Percentiles rank a stretch among this genome's conserved stretches.
These are phyloP conservation scores for Leptinotarsa texana DNA, from an alignment of 1,140 invertebrate genomes.

Conservation along the genomic window DNA sequence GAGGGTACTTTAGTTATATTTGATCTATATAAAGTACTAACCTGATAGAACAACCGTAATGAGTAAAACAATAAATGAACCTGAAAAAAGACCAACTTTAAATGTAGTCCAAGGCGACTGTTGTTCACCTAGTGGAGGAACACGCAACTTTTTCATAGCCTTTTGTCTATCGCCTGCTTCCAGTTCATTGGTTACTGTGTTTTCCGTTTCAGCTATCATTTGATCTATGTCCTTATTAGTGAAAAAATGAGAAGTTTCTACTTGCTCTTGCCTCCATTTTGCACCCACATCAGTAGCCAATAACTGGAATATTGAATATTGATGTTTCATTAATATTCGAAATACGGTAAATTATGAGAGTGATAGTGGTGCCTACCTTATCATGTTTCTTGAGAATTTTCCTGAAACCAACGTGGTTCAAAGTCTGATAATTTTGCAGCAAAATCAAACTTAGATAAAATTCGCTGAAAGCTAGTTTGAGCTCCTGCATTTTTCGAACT, in stretches of 20 bases:
- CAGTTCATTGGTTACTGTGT: constrained; percentile 77
- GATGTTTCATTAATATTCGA: too few species aligned
- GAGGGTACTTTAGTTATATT: too few species aligned
- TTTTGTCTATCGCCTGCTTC: constrained; percentile 81
- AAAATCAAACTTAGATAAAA: constrained; percentile 89
- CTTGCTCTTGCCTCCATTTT: constrained; percentile 77
- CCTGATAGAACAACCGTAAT: constrained; percentile 74
- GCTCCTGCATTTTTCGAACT: constrained; percentile 74
- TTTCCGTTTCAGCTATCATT: constrained; percentile 83
- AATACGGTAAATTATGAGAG: too few species aligned
- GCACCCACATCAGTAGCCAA: constrained; percentile 63
- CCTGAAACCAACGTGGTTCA: constrained; percentile 90
- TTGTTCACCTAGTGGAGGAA: constrained; percentile 84
- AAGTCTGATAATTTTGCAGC: constrained; percentile 72
- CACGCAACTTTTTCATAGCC: constrained; percentile 85
- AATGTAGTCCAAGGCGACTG: constrained; percentile 84
- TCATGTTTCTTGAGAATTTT: constrained; percentile 96
- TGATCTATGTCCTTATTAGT: constrained; percentile 87
- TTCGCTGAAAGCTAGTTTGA: constrained; percentile 90
- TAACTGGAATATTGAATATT: constrained; percentile 53
- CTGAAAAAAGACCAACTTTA: constrained; percentile 80
- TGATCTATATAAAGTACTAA: constrained; percentile 47
- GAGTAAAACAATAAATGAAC: constrained; percentile 78
- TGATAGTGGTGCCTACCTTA: constrained; percentile 63
- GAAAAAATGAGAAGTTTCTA: constrained; percentile 83